phyloP scores from a whole-genome alignment of 2,797 vertebrate genomes.

The Leptodactylus fallax region DNA sequence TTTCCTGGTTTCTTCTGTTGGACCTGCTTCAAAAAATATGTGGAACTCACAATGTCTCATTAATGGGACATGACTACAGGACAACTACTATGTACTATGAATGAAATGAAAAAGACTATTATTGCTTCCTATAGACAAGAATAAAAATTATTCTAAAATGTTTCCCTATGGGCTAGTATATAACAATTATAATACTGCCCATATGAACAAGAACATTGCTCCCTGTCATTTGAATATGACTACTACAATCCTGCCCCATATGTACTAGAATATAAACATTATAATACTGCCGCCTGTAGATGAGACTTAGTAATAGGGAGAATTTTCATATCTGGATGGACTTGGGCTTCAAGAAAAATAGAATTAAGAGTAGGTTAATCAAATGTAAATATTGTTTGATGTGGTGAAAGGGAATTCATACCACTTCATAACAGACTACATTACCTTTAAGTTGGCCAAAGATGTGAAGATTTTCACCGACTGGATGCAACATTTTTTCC shows the following conservation, averaged over 20 bases:
- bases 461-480: neutral
- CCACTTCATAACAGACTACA: neutral
- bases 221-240: neutral
- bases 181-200: neutral
- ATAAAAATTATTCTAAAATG: neutral
- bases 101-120: too few relatives aligned
- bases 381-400: conserved; percentile 8
- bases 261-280: neutral
- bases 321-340: neutral
- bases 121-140: neutral
- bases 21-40: too few relatives aligned
- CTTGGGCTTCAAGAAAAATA: neutral
- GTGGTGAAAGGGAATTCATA: neutral
- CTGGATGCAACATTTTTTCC: neutral
- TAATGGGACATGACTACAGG: too few relatives aligned
- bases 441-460: neutral
- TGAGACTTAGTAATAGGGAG: neutral
- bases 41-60: too few relatives aligned
- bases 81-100: too few relatives aligned
- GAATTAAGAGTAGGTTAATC: neutral
- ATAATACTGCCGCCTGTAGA: too few relatives aligned
- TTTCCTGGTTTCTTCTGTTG: too few relatives aligned
- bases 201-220: neutral
- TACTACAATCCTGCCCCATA: neutral
- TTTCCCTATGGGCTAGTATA: neutral